Evolutionary conservation across 2,797 vertebrate species (phyloP).

Genomic region (Amazona finschi): DNA sequence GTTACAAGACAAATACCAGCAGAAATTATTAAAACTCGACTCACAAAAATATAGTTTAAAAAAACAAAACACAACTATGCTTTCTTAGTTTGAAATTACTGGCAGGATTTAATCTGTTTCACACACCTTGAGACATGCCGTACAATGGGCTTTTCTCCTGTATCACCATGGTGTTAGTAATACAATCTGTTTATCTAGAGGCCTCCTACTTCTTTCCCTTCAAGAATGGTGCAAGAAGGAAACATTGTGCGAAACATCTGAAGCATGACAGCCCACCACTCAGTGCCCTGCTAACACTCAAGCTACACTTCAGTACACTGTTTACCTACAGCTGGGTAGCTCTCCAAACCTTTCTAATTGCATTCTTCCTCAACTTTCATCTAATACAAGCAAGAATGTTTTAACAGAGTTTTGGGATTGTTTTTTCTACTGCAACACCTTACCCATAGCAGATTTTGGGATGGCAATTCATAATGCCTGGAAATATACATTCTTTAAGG

Average conservation of each 20-base stretch:
- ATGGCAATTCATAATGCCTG: background rate
- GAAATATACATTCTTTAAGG: background rate
- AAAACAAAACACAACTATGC: background rate
- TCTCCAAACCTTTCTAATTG: background rate
- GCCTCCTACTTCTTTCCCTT: background rate
- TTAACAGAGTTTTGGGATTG: background rate
- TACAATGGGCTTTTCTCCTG: background rate
- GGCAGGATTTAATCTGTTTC: background rate
- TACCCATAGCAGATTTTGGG: background rate
- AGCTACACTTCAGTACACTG: background rate
- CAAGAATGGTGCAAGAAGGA: background rate
- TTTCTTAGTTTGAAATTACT: background rate
- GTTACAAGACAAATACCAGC: background rate
- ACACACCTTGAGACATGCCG: background rate
- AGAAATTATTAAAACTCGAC: background rate
- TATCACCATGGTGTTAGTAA: background rate
- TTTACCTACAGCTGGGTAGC: background rate
- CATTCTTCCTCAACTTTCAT: background rate
- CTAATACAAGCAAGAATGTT: background rate
- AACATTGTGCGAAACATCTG: background rate
- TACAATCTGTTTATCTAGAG: background rate
- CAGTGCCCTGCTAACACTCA: background rate
- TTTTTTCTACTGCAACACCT: background rate
- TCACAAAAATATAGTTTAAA: background rate
- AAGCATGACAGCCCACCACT: background rate